Evolutionary conservation across 92 coral and sea anemone species (phyloP).

Genomic region (Palythoa grandis): DNA sequence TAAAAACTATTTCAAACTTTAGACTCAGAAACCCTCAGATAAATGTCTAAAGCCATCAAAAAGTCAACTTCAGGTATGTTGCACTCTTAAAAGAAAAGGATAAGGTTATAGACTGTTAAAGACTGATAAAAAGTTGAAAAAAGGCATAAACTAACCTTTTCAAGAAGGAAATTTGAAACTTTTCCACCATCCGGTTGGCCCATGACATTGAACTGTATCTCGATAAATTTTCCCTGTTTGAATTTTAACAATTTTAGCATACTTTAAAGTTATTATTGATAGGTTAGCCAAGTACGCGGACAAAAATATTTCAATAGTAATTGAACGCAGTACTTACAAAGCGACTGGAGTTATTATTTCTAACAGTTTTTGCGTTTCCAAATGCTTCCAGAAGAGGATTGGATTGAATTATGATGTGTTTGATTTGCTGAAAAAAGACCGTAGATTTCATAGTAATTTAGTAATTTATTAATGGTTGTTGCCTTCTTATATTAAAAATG

Average conservation of each 20-base stretch:
- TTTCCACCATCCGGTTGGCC: constrained; percentile 98
- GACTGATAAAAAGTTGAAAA: no score
- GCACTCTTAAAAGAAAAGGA: no score
- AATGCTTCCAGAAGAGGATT: constrained; percentile 95
- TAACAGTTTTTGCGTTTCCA: constrained; percentile 95
- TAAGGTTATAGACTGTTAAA: no score
- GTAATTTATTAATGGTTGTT: background rate
- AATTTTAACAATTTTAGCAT: background rate
- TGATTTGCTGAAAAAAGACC: constrained; percentile 64
- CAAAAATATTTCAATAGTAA: background rate
- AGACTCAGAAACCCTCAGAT: no score
- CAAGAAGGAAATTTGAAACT: constrained; percentile 90
- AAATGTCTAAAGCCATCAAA: no score
- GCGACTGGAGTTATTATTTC: constrained; percentile 95
- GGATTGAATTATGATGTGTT: constrained; percentile 87
- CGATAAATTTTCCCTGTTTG: constrained; percentile 86
- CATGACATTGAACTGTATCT: constrained; percentile 74
- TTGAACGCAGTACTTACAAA: constrained; percentile 66
- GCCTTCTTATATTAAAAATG: background rate
- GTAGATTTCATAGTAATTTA: background rate
- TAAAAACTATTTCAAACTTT: no score
- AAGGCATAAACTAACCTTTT: constrained; percentile 55
- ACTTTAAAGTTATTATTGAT: background rate
- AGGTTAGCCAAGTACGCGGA: background rate
- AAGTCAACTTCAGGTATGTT: no score